Percentiles rank a stretch among this genome's conserved stretches.
Evolutionary conservation across 1,140 invertebrate species (phyloP).

Genomic region (Camponotus pennsylvanicus): DNA sequence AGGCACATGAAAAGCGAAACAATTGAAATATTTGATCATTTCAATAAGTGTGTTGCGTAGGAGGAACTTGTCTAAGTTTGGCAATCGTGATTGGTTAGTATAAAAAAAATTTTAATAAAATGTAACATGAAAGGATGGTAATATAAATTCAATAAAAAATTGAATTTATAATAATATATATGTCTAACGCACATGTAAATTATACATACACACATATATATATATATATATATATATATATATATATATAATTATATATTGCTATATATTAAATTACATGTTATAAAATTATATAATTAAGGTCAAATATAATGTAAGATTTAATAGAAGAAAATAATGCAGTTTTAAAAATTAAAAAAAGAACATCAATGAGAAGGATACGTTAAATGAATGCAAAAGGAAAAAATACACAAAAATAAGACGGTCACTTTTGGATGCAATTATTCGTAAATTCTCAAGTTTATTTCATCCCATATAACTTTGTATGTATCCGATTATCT

Average conservation of each 20-base stretch:
- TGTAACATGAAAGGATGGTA: not conserved
- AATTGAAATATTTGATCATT: not conserved
- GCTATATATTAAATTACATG: not conserved
- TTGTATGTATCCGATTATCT: conserved; percentile 25
- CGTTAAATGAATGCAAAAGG: not conserved
- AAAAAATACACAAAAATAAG: not conserved
- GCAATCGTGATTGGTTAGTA: not conserved
- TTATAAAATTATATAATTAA: conserved; percentile 11
- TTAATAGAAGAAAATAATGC: not conserved
- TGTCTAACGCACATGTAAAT: too few relatives aligned
- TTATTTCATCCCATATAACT: conserved; percentile 38
- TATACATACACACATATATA: conserved; percentile 2
- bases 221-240: not conserved
- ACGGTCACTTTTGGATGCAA: conserved; percentile 23
- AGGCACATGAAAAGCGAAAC: not conserved
- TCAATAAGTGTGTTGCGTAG: not conserved
- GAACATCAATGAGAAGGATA: not conserved
- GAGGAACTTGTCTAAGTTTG: not conserved
- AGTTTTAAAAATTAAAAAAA: conserved; percentile 12
- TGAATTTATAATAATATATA: not conserved
- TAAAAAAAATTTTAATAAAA: not conserved
- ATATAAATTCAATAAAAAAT: not conserved
- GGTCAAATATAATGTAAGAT: not conserved
- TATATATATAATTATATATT: not conserved
- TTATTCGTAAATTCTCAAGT: conserved; percentile 31